Percentiles rank a stretch among this genome's conserved stretches.
phyloP scores from a whole-genome alignment of 1,140 invertebrate species.

The Sycobia sp. region DNA sequence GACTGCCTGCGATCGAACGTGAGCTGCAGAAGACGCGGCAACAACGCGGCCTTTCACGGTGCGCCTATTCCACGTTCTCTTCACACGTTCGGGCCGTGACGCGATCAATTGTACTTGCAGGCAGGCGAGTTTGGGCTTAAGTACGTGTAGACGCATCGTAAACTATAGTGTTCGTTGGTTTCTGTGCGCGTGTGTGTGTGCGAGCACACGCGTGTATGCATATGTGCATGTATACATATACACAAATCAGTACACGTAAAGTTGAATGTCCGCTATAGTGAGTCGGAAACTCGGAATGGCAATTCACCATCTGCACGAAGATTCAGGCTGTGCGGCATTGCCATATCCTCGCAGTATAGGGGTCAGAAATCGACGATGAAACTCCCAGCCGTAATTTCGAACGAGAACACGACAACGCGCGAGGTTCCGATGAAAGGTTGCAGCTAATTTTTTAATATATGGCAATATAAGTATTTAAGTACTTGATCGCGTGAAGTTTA shows the following conservation, averaged over 20 bases:
- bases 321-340: conserved; percentile 35
- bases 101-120: not conserved
- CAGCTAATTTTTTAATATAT: no score
- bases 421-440: not conserved
- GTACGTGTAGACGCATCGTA: not conserved
- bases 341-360: conserved; percentile 9
- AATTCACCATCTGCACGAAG: no score
- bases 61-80: not conserved
- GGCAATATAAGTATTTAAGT: no score
- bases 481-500: not conserved
- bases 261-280: conserved; percentile 41
- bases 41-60: not conserved
- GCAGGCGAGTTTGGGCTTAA: no score
- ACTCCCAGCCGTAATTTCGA: not conserved
- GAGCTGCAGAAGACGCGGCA: not conserved
- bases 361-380: no score
- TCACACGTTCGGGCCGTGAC: not conserved
- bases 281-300: conserved; percentile 38
- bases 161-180: not conserved
- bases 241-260: no score
- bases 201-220: not conserved
- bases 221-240: conserved; percentile 10
- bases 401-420: not conserved
- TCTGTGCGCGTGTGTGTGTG: not conserved
- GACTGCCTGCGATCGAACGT: not conserved